Evolutionary conservation across 2,113 vertebrate genomes (phyloP).

Genomic region (Tretioscincus oriximinensis): DNA sequence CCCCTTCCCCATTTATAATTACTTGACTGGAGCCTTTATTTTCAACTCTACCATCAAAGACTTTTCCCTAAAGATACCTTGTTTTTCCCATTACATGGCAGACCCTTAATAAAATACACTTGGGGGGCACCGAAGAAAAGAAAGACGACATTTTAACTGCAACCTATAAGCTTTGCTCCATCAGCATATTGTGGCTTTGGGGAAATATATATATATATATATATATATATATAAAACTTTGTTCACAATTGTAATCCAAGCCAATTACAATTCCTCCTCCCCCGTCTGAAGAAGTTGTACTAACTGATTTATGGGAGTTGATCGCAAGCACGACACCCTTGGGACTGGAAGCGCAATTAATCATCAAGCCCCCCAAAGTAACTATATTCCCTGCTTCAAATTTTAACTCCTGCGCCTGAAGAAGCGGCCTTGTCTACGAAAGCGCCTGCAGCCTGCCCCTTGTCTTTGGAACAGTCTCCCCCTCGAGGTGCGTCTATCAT

Average conservation of each 20-base stretch:
- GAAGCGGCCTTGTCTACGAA: too few species aligned
- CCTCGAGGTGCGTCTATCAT: too few species aligned
- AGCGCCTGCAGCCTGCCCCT: too few species aligned
- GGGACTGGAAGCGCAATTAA: not conserved
- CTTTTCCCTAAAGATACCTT: constrained; percentile 70
- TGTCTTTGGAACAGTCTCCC: too few species aligned
- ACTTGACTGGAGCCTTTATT: constrained; percentile 56
- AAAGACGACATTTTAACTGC: constrained; percentile 20
- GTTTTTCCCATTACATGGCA: constrained; percentile 57
- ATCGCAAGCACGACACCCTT: not conserved
- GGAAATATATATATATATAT: too few species aligned
- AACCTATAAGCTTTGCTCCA: constrained; percentile 55
- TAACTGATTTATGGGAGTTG: not conserved
- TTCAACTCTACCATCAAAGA: constrained; percentile 36
- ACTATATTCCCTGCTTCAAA: not conserved
- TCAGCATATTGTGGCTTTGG: constrained; percentile 59
- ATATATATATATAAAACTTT: too few species aligned
- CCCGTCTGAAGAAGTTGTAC: constrained; percentile 49
- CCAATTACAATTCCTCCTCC: not conserved
- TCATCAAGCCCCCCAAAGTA: not conserved
- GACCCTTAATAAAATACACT: constrained; percentile 62
- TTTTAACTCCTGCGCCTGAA: too few species aligned
- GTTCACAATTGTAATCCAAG: not conserved
- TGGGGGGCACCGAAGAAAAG: accelerated
- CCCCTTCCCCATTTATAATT: constrained; percentile 52